Percentiles rank a stretch among this genome's conserved stretches.
Conservation (phyloP, 2,888 invertebrate species). For the Perizoma flavofasciatum region DNA sequence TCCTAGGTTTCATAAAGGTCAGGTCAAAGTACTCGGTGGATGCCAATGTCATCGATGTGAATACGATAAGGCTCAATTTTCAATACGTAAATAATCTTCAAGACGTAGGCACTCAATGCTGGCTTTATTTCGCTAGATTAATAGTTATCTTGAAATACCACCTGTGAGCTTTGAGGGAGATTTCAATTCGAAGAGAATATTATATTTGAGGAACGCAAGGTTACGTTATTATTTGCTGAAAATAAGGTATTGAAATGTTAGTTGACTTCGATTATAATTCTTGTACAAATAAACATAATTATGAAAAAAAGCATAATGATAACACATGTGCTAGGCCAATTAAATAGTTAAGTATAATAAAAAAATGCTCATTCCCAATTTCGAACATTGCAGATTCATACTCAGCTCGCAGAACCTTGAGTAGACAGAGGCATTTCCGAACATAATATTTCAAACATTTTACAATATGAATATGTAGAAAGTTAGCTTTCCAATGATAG, state of each 20-base stretch:
- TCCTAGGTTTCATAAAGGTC: conserved; percentile 38
- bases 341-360: too few relatives aligned
- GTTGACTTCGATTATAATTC: too few relatives aligned
- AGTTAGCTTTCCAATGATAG: too few relatives aligned
- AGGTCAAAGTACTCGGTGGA: conserved; percentile 42
- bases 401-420: too few relatives aligned
- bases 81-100: conserved; percentile 49
- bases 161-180: conserved; percentile 25
- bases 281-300: too few relatives aligned
- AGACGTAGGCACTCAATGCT: conserved; percentile 39
- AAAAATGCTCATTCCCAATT: too few relatives aligned
- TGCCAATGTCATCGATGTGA: conserved; percentile 38
- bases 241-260: not conserved
- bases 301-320: too few relatives aligned
- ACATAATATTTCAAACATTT: too few relatives aligned
- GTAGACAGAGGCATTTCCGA: too few relatives aligned
- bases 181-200: conserved; percentile 19
- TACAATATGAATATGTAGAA: too few relatives aligned
- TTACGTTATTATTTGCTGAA: not conserved
- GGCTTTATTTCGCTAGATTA: conserved; percentile 34
- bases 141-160: conserved; percentile 28
- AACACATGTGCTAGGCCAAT: too few relatives aligned
- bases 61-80: conserved; percentile 40
- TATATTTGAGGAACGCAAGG: conserved; percentile 8
- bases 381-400: too few relatives aligned